Conservation (phyloP, 1,140 invertebrate species). For the Globodera rostochiensis region DNA sequence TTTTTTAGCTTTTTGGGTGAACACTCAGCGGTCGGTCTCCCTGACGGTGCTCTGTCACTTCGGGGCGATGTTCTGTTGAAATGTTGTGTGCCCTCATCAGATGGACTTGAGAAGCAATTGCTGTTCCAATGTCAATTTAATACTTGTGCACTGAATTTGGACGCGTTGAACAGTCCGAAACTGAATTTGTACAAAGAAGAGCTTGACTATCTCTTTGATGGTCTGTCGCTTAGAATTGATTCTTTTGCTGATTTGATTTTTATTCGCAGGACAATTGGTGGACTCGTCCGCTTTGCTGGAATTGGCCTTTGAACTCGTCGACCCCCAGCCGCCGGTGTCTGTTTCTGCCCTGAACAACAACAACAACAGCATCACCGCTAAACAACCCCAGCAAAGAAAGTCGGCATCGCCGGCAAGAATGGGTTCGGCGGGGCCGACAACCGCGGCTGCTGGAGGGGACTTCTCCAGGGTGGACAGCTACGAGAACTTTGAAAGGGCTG, state of each 20-base stretch:
- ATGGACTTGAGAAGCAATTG: slow-evolving; percentile 66
- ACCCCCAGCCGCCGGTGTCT: background rate
- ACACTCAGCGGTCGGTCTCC: slow-evolving; percentile 17
- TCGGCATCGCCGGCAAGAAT: slow-evolving; percentile 27
- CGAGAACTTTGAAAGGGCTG: slow-evolving; percentile 73
- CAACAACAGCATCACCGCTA: background rate
- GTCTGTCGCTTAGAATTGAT: slow-evolving; percentile 30
- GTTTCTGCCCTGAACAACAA: background rate
- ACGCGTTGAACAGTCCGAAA: slow-evolving; percentile 72
- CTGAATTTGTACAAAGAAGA: slow-evolving; percentile 80
- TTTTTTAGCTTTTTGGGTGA: slow-evolving; percentile 34
- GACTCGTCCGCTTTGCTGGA: slow-evolving; percentile 78
- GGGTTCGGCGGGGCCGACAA: slow-evolving; percentile 24
- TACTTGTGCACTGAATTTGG: slow-evolving; percentile 78
- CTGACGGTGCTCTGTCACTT: slow-evolving; percentile 74
- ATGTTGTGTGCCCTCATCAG: slow-evolving; percentile 74
- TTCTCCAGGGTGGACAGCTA: slow-evolving; percentile 74
- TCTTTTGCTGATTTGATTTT: slow-evolving; percentile 39
- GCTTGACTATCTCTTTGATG: slow-evolving; percentile 71
- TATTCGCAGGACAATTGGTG: slow-evolving; percentile 67
- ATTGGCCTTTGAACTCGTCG: slow-evolving; percentile 73
- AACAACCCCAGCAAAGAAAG: slow-evolving; percentile 24
- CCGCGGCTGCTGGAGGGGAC: slow-evolving; percentile 12
- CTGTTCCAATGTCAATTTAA: slow-evolving; percentile 86
- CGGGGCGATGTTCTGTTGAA: slow-evolving; percentile 85